A percentile compares a stretch with the other conserved stretches of the same genome.
Conservation (phyloP, 2,888 invertebrate species). For the Lagria hirta region DNA sequence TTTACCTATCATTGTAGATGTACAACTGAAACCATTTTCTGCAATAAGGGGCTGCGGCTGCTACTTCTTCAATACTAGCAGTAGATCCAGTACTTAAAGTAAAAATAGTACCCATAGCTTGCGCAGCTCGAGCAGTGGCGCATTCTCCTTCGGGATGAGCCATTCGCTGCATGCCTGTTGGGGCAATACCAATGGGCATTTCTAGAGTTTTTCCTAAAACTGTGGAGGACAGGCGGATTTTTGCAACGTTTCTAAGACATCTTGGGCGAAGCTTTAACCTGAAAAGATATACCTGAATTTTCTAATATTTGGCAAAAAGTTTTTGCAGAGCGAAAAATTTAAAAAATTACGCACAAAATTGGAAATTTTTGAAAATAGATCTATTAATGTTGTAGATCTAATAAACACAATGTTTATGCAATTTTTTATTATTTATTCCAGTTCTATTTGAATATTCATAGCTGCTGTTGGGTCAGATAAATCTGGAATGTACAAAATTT, state of each 20-base stretch:
- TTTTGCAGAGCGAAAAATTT: no score
- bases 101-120: constrained; percentile 71
- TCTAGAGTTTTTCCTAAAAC: constrained; percentile 67
- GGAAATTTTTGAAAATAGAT: no score
- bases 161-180: constrained; percentile 90
- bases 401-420: no score
- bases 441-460: no score
- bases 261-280: constrained; percentile 80
- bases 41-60: constrained; percentile 71
- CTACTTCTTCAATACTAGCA: constrained; percentile 85
- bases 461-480: no score
- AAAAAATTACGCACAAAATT: no score
- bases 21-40: constrained; percentile 92
- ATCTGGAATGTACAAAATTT: neutral
- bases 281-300: constrained; percentile 24
- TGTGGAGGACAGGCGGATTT: constrained; percentile 62
- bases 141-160: constrained; percentile 88
- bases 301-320: neutral
- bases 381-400: no score
- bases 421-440: no score
- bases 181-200: constrained; percentile 80
- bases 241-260: constrained; percentile 72
- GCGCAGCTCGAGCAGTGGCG: constrained; percentile 82
- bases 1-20: constrained; percentile 78
- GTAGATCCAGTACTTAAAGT: constrained; percentile 86